These are phyloP conservation scores for Stichodactyla mertensii DNA, from an alignment of 64 coral and sea anemone genomes.

Conservation along the genomic window DNA sequence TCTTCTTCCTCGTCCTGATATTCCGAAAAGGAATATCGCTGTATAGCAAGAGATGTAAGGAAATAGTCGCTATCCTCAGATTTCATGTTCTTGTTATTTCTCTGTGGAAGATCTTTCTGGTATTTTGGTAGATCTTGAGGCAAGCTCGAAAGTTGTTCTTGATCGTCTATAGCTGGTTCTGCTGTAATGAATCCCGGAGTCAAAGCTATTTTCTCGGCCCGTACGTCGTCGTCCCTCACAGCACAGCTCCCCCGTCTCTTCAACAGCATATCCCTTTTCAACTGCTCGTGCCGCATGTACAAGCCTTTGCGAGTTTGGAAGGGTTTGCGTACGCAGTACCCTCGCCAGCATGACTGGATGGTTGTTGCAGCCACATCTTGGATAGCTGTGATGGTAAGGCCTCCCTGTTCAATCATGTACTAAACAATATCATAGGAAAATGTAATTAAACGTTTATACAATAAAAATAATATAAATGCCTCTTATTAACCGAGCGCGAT, in stretches of 20 bases:
- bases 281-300: constrained; percentile 50
- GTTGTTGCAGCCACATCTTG: constrained; percentile 72
- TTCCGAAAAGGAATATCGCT: not conserved
- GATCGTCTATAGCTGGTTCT: not conserved
- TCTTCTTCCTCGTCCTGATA: not conserved
- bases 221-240: not conserved
- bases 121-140: not conserved
- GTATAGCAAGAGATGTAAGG: not conserved
- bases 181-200: not conserved
- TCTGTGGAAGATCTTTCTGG: not conserved
- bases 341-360: constrained; percentile 73
- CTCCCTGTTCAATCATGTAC: constrained; percentile 83
- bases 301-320: constrained; percentile 56
- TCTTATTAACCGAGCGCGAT: too few relatives aligned
- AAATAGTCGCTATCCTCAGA: not conserved
- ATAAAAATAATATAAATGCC: too few relatives aligned
- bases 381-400: constrained; percentile 70
- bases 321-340: constrained; percentile 53
- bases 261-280: constrained; percentile 43
- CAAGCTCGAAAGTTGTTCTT: not conserved
- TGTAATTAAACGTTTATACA: too few relatives aligned
- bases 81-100: not conserved
- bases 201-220: not conserved
- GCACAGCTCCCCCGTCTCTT: not conserved
- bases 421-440: not conserved